Conservation (phyloP, 2,113 vertebrate species). For the Bubo bubo region DNA sequence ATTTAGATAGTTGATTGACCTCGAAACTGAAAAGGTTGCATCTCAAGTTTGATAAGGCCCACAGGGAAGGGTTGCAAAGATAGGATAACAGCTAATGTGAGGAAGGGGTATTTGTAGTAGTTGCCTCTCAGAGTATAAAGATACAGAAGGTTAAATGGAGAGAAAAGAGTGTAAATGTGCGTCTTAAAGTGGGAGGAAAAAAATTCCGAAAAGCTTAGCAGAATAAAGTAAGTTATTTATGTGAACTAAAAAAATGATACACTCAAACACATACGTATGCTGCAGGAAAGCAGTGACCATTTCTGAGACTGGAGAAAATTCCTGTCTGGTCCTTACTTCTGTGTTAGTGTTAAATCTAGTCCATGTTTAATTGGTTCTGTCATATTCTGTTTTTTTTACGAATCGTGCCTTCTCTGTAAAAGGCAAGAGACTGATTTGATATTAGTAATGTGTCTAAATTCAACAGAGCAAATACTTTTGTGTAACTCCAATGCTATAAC, state of each 20-base stretch:
- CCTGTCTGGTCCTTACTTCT: neutral
- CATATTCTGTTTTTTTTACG: neutral
- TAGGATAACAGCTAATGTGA: neutral
- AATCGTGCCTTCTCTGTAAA: neutral
- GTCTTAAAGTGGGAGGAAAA: neutral
- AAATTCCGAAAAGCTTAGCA: neutral
- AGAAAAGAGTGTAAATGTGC: neutral
- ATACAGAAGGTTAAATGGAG: neutral
- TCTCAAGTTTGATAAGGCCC: neutral
- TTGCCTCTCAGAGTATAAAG: neutral
- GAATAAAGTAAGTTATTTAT: neutral
- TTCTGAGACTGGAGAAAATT: neutral
- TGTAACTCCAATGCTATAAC: neutral
- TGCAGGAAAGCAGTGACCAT: neutral
- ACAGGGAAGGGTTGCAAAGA: neutral
- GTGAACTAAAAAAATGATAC: neutral
- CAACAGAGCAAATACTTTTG: neutral
- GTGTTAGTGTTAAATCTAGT: neutral
- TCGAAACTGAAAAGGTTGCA: neutral
- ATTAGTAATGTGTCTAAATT: neutral
- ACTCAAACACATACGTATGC: accelerated
- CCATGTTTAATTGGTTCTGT: neutral
- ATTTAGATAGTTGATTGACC: neutral
- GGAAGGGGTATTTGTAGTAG: neutral
- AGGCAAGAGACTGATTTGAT: neutral